phyloP scores from a whole-genome alignment of 2,113 vertebrate species.

The Potamarius usumacintae region DNA sequence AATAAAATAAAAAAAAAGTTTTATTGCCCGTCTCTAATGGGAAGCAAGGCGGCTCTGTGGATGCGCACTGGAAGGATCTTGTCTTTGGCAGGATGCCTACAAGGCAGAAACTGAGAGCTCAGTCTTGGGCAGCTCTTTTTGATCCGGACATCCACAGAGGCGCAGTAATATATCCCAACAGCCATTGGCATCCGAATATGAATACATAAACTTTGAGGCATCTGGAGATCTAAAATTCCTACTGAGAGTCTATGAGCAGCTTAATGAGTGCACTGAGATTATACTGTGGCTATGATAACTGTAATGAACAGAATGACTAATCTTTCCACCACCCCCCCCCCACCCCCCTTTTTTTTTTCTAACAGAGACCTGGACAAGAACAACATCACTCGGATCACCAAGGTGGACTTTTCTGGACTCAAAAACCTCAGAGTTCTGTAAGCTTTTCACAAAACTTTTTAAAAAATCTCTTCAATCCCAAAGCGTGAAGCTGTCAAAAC shows the following conservation, averaged over 20 bases:
- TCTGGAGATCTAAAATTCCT: slow-evolving; percentile 16
- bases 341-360: slow-evolving; percentile 10
- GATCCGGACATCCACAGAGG: slow-evolving; percentile 3
- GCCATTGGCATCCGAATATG: neutral
- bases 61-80: neutral
- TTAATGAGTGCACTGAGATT: neutral
- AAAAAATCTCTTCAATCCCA: neutral
- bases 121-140: neutral
- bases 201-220: neutral
- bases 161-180: slow-evolving; percentile 39
- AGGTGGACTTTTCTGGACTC: slow-evolving; percentile 89
- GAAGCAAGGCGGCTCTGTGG: neutral
- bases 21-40: neutral
- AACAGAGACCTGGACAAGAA: slow-evolving; percentile 94
- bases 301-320: neutral
- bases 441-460: slow-evolving; percentile 64
- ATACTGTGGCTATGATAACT: neutral
- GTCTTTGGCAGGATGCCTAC: neutral
- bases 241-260: neutral
- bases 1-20: neutral
- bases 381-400: slow-evolving; percentile 94
- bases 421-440: slow-evolving; percentile 97
- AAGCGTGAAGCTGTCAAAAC: slow-evolving; percentile 26
- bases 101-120: neutral
- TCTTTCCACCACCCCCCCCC: slow-evolving; percentile 38